Percentiles rank a stretch among this genome's conserved stretches.
These are phyloP conservation scores for human (Homo sapiens) DNA, from an alignment of 2,113 vertebrate genomes.

Conservation along the genomic window DNA sequence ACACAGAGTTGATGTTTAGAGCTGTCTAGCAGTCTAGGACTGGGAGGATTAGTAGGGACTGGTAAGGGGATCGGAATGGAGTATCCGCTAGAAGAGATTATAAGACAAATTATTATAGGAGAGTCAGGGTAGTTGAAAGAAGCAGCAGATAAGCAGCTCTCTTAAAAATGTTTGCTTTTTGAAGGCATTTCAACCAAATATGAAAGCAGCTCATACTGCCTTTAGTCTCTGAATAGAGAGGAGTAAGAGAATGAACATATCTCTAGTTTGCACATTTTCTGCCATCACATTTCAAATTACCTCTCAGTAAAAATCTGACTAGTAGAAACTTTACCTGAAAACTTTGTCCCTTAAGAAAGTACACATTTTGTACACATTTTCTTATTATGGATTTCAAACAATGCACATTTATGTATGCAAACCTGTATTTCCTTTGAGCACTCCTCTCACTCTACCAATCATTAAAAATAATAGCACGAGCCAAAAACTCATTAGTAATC, in stretches of 20 bases:
- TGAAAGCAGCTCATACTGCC: constrained; percentile 47
- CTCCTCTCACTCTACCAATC: not conserved
- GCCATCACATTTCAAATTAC: constrained; percentile 76
- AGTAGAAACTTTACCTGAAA: constrained; percentile 76
- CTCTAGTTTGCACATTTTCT: constrained; percentile 73
- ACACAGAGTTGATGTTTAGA: not conserved
- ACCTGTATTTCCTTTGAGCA: not conserved
- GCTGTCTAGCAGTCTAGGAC: not conserved
- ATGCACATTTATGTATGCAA: not conserved
- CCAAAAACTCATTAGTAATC: constrained; percentile 53
- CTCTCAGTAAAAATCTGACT: constrained; percentile 76
- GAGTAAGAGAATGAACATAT: constrained; percentile 64
- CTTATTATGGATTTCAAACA: constrained; percentile 75
- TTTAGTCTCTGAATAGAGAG: constrained; percentile 57
- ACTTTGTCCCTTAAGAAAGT: constrained; percentile 79
- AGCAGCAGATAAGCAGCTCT: constrained; percentile 57
- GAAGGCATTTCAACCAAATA: constrained; percentile 52
- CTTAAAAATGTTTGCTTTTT: constrained; percentile 66
- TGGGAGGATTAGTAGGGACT: not conserved
- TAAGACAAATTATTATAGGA: constrained; percentile 46
- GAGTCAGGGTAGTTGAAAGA: constrained; percentile 37
- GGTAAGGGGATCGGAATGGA: not conserved
- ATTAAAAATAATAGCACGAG: not conserved
- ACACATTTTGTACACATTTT: constrained; percentile 78
- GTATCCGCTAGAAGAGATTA: constrained; percentile 51